Evolutionary conservation across 2,797 vertebrate species (phyloP).

Genomic region (Mallotus villosus): DNA sequence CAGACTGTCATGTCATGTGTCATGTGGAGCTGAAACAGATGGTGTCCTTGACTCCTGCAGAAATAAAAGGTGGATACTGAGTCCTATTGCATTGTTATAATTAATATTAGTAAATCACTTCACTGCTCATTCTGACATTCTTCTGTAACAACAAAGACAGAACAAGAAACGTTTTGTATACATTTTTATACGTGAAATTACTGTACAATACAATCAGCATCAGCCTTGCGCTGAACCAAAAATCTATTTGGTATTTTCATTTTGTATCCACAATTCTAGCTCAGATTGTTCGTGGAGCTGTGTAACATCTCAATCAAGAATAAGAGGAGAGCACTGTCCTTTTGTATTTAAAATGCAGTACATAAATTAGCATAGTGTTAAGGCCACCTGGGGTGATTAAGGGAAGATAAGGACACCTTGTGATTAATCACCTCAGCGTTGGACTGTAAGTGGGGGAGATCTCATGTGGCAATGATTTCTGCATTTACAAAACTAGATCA

Average conservation of each 20-base stretch:
- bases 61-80: constrained; percentile 49
- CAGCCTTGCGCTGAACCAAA: not conserved
- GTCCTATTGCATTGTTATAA: constrained; percentile 45
- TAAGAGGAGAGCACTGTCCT: not conserved
- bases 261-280: not conserved
- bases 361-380: constrained; percentile 42
- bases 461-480: constrained; percentile 37
- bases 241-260: not conserved
- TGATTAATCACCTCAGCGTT: constrained; percentile 48
- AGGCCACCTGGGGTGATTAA: constrained; percentile 52
- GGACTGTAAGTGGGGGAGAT: constrained; percentile 30
- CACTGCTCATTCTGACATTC: constrained; percentile 5
- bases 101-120: constrained; percentile 38
- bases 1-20: constrained; percentile 61
- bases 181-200: not conserved
- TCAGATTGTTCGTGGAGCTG: not conserved
- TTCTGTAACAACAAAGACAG: constrained; percentile 4
- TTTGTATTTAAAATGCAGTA: constrained; percentile 24
- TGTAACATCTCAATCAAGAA: constrained; percentile 8
- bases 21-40: constrained; percentile 58
- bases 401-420: constrained; percentile 45
- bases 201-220: too few species aligned
- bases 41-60: constrained; percentile 67
- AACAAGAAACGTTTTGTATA: constrained; percentile 17
- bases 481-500: constrained; percentile 3